Base-by-base conservation (phyloP, 2,113 vertebrate species). In the Patagioenas fasciata region DNA sequence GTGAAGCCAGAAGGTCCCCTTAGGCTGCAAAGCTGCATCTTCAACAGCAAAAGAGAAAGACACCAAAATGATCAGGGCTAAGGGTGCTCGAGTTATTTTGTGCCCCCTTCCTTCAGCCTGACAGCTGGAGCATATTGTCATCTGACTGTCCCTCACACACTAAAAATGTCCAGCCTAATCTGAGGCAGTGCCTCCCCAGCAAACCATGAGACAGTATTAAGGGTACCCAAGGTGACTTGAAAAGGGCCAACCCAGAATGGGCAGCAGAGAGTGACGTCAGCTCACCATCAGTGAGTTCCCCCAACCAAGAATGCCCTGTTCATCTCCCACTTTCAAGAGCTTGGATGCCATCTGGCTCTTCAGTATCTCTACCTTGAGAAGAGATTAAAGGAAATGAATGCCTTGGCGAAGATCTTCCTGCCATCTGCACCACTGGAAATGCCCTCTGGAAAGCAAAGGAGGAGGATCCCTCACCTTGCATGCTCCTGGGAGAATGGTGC, bases 361-460 rank as follows among this genome's bases (percentile, higher is more conserved):
- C 14, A 40, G 23, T 74, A 51, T 69, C 92, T 67, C 61, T 89
- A 50, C 28, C 66, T 40, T 79, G n/a, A 94, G 62, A 85, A 77
- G 47, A 93, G 67, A 91, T 48, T 75, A 88, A 88, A 96, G 67
- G 51, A 83, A 94, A 57, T 1, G 0, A 86, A 92, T 31, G 28
- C 36, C 31, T 91, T 87, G 77, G 95, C 83, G 95, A 88, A 92
- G 51, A 84, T 78, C 15, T 9, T 6, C 34, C 70, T 79, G 57
- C 73, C 73, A 92, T 72, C 70, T 89, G 80, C 83, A 86, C 38
- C 4, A 1, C 65, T 93, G 77, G 61, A 91, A 92, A 88, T 82
- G 80, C 73, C 92, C 86, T 92, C 85, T 96, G 95, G 88, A 92
- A 81, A 11, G 5, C 28, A 69, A 44, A 86, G 38, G 44, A 82